A percentile compares a stretch with the other conserved stretches of the same genome.
phyloP scores from a whole-genome alignment of 2,888 invertebrate genomes.

The Calliopum simillimum region DNA sequence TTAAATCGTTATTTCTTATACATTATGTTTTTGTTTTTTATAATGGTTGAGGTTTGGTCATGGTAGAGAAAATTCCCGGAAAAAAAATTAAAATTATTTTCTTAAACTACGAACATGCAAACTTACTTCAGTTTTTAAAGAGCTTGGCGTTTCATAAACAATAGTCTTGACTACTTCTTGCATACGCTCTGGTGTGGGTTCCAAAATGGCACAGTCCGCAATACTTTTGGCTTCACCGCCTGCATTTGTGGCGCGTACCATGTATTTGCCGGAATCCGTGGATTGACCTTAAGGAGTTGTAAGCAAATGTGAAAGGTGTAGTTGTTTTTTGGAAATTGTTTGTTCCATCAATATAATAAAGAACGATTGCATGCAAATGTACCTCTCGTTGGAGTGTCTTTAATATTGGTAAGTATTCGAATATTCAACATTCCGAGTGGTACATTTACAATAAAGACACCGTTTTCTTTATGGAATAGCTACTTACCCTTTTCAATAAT shows the following conservation, averaged over 20 bases:
- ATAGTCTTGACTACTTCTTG: constrained; percentile 76
- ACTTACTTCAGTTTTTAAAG: constrained; percentile 65
- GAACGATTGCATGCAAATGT: not conserved
- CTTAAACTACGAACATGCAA: constrained; percentile 62
- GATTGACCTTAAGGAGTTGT: constrained; percentile 68
- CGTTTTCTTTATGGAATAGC: not conserved
- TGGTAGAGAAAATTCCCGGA: not conserved
- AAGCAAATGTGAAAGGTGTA: too few relatives aligned
- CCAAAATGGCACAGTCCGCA: constrained; percentile 81
- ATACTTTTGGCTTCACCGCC: constrained; percentile 87
- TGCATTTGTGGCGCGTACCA: constrained; percentile 79
- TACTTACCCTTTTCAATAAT: constrained; percentile 77
- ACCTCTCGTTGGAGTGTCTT: not conserved
- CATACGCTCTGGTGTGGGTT: constrained; percentile 77
- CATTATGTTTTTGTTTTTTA: too few relatives aligned
- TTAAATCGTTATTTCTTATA: constrained; percentile 17
- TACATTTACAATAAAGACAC: not conserved
- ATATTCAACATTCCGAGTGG: not conserved
- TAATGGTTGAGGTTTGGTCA: too few relatives aligned
- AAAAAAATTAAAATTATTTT: constrained; percentile 21
- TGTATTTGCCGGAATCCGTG: constrained; percentile 81
- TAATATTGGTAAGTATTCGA: not conserved
- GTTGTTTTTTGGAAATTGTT: too few relatives aligned
- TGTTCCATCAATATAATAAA: too few relatives aligned
- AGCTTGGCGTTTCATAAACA: constrained; percentile 69